Percentiles rank a stretch among this genome's conserved stretches.
Evolutionary conservation across 2,797 vertebrate species (phyloP).

Genomic region (Melanotaenia trifasciata): DNA sequence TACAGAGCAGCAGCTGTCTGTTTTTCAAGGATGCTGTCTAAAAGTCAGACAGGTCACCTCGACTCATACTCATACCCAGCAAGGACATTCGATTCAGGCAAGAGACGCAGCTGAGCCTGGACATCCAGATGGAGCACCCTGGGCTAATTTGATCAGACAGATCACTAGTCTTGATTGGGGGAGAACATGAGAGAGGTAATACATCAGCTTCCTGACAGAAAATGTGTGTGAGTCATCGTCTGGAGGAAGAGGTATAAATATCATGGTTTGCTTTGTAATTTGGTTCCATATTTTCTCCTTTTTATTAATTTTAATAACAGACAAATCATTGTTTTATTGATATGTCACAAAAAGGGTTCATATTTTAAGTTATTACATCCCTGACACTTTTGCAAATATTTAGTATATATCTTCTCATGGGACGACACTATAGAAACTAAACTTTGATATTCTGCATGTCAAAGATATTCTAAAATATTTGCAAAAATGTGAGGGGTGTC

Average conservation of each 20-base stretch:
- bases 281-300: conserved; percentile 10
- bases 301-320: background rate
- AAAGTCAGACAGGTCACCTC: conserved; percentile 66
- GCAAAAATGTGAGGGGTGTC: no score
- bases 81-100: conserved; percentile 49
- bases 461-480: no score
- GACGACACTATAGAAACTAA: no score
- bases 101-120: conserved; percentile 70
- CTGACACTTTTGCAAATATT: no score
- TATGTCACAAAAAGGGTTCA: no score
- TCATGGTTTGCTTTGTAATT: conserved; percentile 13
- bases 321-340: background rate
- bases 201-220: conserved; percentile 38
- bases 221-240: conserved; percentile 28
- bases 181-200: conserved; percentile 43
- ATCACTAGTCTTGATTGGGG: conserved; percentile 58
- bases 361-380: no score
- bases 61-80: conserved; percentile 31
- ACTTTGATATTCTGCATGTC: no score
- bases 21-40: conserved; percentile 41
- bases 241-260: conserved; percentile 18
- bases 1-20: conserved; percentile 53
- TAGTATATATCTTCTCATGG: no score
- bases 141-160: conserved; percentile 69
- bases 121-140: conserved; percentile 52